Evolutionary conservation across 1,140 invertebrate genomes (phyloP).

Genomic region (Streblospio benedicti): DNA sequence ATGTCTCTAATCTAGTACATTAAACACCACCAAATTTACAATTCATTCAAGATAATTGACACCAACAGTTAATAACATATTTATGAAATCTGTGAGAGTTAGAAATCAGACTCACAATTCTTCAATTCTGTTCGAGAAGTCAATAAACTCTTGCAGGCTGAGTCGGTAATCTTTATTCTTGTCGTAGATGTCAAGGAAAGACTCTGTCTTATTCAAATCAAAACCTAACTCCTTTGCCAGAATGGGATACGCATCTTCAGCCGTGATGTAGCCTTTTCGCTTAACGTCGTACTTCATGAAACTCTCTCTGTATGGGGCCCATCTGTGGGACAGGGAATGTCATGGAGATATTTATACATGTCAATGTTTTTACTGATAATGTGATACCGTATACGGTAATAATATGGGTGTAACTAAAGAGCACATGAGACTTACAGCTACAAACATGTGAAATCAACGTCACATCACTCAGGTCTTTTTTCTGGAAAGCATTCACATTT

Average conservation of each 20-base stretch:
- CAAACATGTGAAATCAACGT: no score
- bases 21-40: not conserved
- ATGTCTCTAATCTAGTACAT: not conserved
- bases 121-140: constrained; percentile 12
- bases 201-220: constrained; percentile 11
- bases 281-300: constrained; percentile 10
- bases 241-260: constrained; percentile 10
- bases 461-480: no score
- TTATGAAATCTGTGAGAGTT: not conserved
- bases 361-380: no score
- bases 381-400: no score
- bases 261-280: constrained; percentile 5
- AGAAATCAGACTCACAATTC: constrained; percentile 8
- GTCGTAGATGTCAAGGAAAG: constrained; percentile 10
- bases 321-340: no score
- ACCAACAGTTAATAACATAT: not conserved
- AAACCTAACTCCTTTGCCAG: constrained; percentile 10
- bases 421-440: no score
- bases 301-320: constrained; percentile 2
- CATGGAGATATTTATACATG: no score
- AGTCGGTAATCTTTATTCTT: constrained; percentile 10
- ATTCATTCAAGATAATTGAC: not conserved
- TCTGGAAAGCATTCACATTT: no score
- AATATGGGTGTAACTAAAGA: no score
- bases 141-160: constrained; percentile 12